Percentiles rank a stretch among this genome's conserved stretches.
These are phyloP conservation scores for Bambusicola thoracicus DNA, from an alignment of 2,113 vertebrate species.

Conservation along the genomic window DNA sequence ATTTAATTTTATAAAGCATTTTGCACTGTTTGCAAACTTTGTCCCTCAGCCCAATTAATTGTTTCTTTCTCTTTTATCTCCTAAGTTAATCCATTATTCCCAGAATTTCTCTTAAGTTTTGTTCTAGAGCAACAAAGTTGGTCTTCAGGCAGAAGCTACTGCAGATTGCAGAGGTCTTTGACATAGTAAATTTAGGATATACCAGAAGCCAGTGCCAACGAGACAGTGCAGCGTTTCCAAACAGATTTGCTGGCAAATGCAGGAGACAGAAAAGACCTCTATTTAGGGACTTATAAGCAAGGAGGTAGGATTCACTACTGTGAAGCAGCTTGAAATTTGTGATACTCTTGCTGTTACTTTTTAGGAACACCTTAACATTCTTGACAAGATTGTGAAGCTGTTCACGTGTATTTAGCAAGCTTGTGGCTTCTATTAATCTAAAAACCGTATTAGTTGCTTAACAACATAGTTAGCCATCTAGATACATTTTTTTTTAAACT, in stretches of 20 bases:
- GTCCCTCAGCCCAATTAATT: not conserved
- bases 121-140: not conserved
- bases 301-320: not conserved
- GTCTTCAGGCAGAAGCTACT: not conserved
- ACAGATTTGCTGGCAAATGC: not conserved
- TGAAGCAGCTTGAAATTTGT: not conserved
- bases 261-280: not conserved
- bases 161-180: not conserved
- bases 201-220: accelerated
- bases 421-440: not conserved
- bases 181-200: not conserved
- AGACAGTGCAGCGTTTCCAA: not conserved
- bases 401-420: not conserved
- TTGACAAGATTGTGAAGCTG: not conserved
- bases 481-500: not conserved
- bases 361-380: not conserved
- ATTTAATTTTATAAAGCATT: not conserved
- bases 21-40: not conserved
- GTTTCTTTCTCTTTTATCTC: not conserved
- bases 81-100: not conserved
- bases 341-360: not conserved
- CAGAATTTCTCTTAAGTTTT: not conserved
- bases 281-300: not conserved
- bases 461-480: not conserved
- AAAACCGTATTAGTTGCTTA: not conserved